phyloP scores from a whole-genome alignment of 2,113 vertebrate species.

The Calyptomena viridis region DNA sequence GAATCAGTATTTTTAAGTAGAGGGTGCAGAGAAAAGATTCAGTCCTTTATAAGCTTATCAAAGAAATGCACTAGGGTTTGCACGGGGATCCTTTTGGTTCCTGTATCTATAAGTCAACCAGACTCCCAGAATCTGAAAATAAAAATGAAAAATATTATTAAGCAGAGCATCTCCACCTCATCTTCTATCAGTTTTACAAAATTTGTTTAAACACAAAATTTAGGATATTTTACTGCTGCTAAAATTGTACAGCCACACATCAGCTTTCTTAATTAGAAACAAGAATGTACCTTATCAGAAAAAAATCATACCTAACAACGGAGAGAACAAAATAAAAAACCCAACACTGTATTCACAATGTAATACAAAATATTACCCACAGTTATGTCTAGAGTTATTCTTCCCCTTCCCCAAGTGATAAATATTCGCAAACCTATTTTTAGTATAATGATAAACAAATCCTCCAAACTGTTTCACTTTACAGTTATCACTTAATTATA shows the following conservation, averaged over 20 bases:
- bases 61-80: constrained; percentile 94
- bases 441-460: not conserved
- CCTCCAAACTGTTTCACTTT: not conserved
- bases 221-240: not conserved
- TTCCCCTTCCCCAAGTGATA: not conserved
- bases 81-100: constrained; percentile 92
- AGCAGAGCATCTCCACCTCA: not conserved
- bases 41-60: constrained; percentile 68
- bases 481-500: not conserved
- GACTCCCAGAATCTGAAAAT: constrained; percentile 89
- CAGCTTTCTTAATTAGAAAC: not conserved
- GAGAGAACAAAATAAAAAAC: not conserved
- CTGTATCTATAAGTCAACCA: constrained; percentile 94
- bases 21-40: not conserved
- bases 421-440: not conserved
- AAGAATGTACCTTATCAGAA: not conserved
- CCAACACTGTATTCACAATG: not conserved
- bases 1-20: constrained; percentile 64
- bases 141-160: not conserved
- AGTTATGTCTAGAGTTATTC: not conserved
- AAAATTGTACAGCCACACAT: not conserved
- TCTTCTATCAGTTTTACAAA: not conserved
- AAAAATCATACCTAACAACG: not conserved
- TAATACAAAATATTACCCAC: not conserved
- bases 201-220: not conserved